Conservation (phyloP, 2,888 invertebrate genomes). For the Syrista parreyssii region DNA sequence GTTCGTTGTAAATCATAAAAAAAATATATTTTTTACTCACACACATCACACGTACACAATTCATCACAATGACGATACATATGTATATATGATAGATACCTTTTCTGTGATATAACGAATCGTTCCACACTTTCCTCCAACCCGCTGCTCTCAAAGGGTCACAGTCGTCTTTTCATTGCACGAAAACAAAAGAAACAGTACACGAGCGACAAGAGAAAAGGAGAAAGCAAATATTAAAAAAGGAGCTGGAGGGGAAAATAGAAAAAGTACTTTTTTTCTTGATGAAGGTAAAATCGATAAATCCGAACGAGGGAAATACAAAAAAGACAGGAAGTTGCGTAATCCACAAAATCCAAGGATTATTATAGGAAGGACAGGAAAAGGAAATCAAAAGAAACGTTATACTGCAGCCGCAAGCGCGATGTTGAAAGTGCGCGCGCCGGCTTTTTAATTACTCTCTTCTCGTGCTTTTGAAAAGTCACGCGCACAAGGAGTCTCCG, state of each 20-base stretch:
- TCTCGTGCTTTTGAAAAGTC: background rate
- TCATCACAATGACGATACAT: background rate
- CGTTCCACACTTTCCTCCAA: background rate
- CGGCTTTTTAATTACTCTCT: conserved; percentile 1
- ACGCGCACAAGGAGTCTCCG: background rate
- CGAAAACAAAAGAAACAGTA: background rate
- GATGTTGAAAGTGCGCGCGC: background rate
- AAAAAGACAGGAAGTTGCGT: background rate
- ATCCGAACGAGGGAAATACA: background rate
- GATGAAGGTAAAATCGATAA: background rate
- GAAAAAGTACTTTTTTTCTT: background rate
- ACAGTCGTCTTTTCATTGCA: background rate
- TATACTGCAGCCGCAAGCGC: background rate
- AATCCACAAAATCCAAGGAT: background rate
- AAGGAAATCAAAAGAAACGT: background rate
- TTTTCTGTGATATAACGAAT: background rate
- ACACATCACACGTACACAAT: background rate
- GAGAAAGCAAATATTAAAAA: background rate
- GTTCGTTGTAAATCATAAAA: background rate
- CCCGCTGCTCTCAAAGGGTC: background rate
- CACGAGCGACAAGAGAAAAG: background rate
- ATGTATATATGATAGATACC: background rate
- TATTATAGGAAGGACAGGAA: background rate
- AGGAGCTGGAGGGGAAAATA: background rate
- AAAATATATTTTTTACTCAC: background rate